Base-by-base conservation (phyloP, 1,140 invertebrate genomes). In the Augochlora pura region DNA sequence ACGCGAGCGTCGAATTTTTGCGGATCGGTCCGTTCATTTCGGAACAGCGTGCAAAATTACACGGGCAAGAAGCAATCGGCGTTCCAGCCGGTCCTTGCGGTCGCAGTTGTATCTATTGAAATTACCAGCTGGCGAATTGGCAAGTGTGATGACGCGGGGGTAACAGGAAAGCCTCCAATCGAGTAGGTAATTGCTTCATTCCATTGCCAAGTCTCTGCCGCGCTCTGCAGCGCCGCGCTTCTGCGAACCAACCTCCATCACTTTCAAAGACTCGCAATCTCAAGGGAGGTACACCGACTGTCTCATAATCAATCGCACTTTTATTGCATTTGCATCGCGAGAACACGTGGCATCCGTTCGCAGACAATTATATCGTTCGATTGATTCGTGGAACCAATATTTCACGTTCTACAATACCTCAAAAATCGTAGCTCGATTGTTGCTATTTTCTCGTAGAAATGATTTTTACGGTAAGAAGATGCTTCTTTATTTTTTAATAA, bases 141-240 rank as follows among this genome's bases (percentile, higher is more conserved):
- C 88, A 90, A 89, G 90, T 91, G 88, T 90, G 90, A 91, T 91
- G 85, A 87, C 81, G 88, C 83, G 87, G 88, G 87, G 88, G 87
- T 90, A 91, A 91, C 87, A 81, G 85, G 85, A 89, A 84, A 88
- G 86, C 79, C 85, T 88, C 87, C 86, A 88, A 88, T 88, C 87
- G 60, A 88, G 81, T 80, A 75, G 79, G 81, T 88, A 88, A 88
- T 88, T 88, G 87, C 86, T 87, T 88, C 87, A 88, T 88, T 88
- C 85, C 87, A 80, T 85, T 83, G 86, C 86, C 83, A 85, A 87
- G 85, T 74, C 84, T 68, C n/a, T n/a, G n/a, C n/a, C n/a, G n/a
- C n/a, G n/a, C n/a, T 81, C 66, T 77, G 64, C 72, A 79, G 80
- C 86, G 87, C 84, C 83, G 82, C 79, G 64, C 65, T 54, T 62